Conservation (phyloP, 2,113 vertebrate species). For the Andinoacara biseriatus region DNA sequence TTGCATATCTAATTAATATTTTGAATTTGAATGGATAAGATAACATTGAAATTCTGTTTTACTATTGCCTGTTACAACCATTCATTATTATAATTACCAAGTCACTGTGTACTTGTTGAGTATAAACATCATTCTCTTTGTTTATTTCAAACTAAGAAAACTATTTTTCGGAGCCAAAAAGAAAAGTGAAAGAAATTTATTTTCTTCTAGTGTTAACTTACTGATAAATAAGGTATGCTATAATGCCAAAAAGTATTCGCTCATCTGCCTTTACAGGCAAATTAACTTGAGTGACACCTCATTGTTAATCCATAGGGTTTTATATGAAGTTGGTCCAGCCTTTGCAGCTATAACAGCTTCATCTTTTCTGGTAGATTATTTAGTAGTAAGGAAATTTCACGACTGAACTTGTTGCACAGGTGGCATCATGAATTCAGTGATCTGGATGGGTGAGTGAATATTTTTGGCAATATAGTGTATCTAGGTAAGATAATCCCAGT, state of each 20-base stretch:
- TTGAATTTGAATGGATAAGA: not conserved
- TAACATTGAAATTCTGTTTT: not conserved
- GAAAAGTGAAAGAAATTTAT: not conserved
- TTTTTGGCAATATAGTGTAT: too few relatives aligned
- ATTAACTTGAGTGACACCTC: too few relatives aligned
- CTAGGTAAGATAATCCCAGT: constrained; percentile 4
- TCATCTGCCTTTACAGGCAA: too few relatives aligned
- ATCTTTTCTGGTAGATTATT: too few relatives aligned
- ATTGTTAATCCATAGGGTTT: too few relatives aligned
- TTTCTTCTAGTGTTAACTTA: constrained; percentile 37
- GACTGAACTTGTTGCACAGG: too few relatives aligned
- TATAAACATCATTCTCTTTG: constrained; percentile 1
- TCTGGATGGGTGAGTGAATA: too few relatives aligned
- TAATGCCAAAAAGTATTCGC: too few relatives aligned
- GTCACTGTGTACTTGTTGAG: not conserved
- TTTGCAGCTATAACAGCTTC: too few relatives aligned
- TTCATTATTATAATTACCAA: constrained; percentile 1
- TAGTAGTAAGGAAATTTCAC: too few relatives aligned
- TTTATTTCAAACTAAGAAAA: constrained; percentile 30
- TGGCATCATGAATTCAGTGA: too few relatives aligned
- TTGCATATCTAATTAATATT: not conserved
- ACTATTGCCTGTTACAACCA: not conserved
- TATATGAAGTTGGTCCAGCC: too few relatives aligned
- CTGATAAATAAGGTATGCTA: not conserved
- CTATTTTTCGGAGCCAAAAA: not conserved